Percentiles rank a stretch among this genome's conserved stretches.
phyloP scores from a whole-genome alignment of 2,797 vertebrate species.

The Gastrophryne carolinensis region DNA sequence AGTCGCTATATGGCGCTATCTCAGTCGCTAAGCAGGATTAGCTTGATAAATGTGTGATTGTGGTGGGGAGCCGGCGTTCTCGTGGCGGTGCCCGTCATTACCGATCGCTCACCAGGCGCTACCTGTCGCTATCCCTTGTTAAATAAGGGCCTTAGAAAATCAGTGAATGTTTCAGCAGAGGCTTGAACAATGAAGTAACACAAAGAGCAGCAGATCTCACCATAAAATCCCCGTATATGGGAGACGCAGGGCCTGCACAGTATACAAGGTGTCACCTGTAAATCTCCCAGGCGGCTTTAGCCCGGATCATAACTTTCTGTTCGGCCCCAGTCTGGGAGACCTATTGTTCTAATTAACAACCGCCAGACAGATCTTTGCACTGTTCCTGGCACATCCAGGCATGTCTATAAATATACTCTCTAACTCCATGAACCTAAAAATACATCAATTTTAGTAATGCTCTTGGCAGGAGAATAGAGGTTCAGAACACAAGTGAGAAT shows the following conservation, averaged over 20 bases:
- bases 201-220: background rate
- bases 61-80: too few species aligned
- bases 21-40: too few species aligned
- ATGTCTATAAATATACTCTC: constrained; percentile 10
- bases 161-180: too few species aligned
- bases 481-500: constrained; percentile 4
- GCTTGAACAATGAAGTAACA: background rate
- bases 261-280: background rate
- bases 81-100: too few species aligned
- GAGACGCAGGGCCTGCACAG: background rate
- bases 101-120: too few species aligned
- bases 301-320: background rate
- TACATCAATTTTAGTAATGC: constrained; percentile 20
- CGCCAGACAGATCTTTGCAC: constrained; percentile 6
- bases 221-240: background rate
- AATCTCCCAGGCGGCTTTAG: background rate
- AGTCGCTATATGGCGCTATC: too few species aligned
- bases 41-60: too few species aligned
- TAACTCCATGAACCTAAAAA: constrained; percentile 12
- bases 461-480: constrained; percentile 10
- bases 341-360: background rate
- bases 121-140: too few species aligned
- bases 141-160: too few species aligned
- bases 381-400: constrained; percentile 10
- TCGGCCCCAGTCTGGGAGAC: background rate